These are phyloP conservation scores for Oxycera nigricornis DNA, from an alignment of 2,888 invertebrate genomes.

Conservation along the genomic window DNA sequence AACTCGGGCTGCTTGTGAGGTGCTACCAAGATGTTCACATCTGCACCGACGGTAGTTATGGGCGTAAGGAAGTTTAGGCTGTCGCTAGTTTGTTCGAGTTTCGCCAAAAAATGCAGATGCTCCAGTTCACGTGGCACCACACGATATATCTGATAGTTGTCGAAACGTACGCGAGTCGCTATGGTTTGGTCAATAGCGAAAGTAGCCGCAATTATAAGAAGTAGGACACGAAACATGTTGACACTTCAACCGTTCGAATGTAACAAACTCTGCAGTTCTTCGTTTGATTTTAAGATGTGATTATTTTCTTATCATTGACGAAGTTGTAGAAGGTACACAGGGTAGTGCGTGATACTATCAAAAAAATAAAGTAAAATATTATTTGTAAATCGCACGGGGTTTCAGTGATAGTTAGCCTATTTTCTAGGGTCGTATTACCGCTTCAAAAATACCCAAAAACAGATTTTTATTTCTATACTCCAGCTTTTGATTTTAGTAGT, in stretches of 20 bases:
- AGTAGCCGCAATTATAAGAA: neutral
- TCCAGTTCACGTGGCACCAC: constrained; percentile 55
- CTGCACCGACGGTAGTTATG: neutral
- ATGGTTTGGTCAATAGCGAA: constrained; percentile 53
- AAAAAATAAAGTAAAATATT: too few species aligned
- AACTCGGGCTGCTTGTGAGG: constrained; percentile 43
- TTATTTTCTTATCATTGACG: too few species aligned
- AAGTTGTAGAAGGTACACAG: too few species aligned
- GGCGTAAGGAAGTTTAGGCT: constrained; percentile 40
- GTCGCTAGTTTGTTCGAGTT: constrained; percentile 46
- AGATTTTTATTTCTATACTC: too few species aligned
- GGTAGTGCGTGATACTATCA: too few species aligned
- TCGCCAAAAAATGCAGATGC: constrained; percentile 57
- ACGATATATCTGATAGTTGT: constrained; percentile 59
- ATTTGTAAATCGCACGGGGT: too few species aligned
- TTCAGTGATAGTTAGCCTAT: too few species aligned
- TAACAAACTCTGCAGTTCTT: neutral
- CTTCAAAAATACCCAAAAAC: too few species aligned
- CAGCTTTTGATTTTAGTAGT: too few species aligned
- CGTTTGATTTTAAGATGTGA: too few species aligned
- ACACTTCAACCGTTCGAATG: neutral
- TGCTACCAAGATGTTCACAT: constrained; percentile 39
- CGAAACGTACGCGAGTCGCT: constrained; percentile 52
- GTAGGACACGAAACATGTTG: constrained; percentile 6
- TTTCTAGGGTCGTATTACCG: too few species aligned